Evolutionary conservation across 2,888 invertebrate genomes (phyloP), one percentile per base, ranked within the genome.

Genomic region (Napeogenes sylphis): DNA sequence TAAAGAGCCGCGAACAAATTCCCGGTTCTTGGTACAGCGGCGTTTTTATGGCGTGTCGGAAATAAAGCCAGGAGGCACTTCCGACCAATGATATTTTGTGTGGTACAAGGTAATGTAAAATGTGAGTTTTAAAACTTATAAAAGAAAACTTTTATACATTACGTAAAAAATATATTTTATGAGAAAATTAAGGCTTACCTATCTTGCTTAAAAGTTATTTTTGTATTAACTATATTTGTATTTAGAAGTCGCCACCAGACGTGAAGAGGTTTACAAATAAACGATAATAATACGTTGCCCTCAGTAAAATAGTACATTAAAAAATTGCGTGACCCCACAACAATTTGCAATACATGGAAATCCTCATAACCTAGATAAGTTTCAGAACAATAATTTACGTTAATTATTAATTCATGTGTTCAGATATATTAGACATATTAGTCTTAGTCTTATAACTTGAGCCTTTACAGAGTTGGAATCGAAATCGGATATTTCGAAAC

Each of bases 11-110:
- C 71, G 75, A 73, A 73, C 75, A 79, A 78, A 79, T 75, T 78
- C 75, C 69, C 69, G 71, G 73, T 70, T 77, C 75, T 73, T 70
- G 73, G 71, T 71, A 65, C 72, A 70, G 75, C 68, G 75, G 76
- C 74, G 73, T 79, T 82, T 85, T 84, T 82, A 85, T 75, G 78
- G 77, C 75, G 73, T 73, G 75, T 71, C 81, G 83, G 83, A 84
- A 81, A 85, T 84, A 84, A 83, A 82, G 79, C 80, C 78, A 71
- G 72, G 73, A 71, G 76, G 78, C 73, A 78, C 77, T 82, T 80
- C 80, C 79, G 76, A 63, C 61, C 65, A 64, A 67, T 64, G 62
- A 65, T 68, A 69, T 65, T 56, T 56, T 2, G 59, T 65, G 60
- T 67, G 75, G 75, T 66, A 4, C 62, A 76, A 75, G 62, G 21